Evolutionary conservation across 2,113 vertebrate species (phyloP), one percentile per base, ranked within the genome.

Genomic region (Gambusia affinis): DNA sequence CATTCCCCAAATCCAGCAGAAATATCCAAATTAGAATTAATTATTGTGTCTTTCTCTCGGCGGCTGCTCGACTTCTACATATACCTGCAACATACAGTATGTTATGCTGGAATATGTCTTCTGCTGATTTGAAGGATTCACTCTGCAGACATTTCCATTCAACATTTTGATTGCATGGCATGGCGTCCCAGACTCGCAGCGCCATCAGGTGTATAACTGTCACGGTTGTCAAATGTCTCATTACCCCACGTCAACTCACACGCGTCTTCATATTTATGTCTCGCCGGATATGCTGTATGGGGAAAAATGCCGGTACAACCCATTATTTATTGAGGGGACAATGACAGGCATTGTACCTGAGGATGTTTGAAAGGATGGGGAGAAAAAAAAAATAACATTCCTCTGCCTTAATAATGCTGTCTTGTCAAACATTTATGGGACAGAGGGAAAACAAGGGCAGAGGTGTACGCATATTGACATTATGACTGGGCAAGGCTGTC

Each of bases 401-500:
- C 65, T 85, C 71, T 73, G 64, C 71, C 79, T 80, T 92, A 90
- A 90, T 89, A 84, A 92, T 88, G 39, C 86, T 73, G 88, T 87
- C 87, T 87, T 91, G 90, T 90, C 92, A 92, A 92, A 92, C 87
- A 89, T 92, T 91, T 89, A 91, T 87, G 85, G 79, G 83, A 84
- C 78, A 87, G 82, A 90, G 54, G 61, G 80, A 86, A 90, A 91
- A 90, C 87, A 90, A 86, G 80, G 74, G 72, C 70, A 81, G 70
- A 88, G 73, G 73, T 65, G 47, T 75, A 44, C 51, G 39, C 79
- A 90, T 89, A 87, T 84, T 92, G 88, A 89, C 89, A 89, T 79
- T 67, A 47, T 66, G 85, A 87, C 51, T 78, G 72, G 88, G 82
- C 69, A 74, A 79, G 77, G 79, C 85, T 89, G 91, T 90, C 92